Evolutionary conservation across 2,113 vertebrate genomes (phyloP).

Genomic region (Solea solea): DNA sequence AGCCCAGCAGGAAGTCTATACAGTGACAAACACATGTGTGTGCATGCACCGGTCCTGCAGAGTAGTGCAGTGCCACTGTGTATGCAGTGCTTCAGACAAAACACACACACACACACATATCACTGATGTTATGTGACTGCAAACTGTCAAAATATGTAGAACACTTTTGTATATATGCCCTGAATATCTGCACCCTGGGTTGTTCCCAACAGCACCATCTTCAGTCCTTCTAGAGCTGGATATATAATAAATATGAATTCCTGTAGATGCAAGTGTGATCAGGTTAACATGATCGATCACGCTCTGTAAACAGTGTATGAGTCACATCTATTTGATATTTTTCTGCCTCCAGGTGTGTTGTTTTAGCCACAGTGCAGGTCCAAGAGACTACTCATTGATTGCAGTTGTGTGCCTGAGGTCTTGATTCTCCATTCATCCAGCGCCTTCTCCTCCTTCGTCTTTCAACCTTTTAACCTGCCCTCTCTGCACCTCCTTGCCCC

Average conservation of each 20-base stretch:
- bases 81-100: too few species aligned
- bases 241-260: background rate
- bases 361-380: constrained; percentile 30
- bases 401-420: background rate
- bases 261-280: background rate
- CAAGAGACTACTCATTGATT: constrained; percentile 17
- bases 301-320: constrained; percentile 8
- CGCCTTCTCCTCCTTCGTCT: background rate
- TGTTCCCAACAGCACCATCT: background rate
- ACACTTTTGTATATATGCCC: background rate
- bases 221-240: background rate
- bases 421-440: constrained; percentile 4
- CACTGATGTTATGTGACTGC: too few species aligned
- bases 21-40: too few species aligned
- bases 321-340: background rate
- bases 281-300: background rate
- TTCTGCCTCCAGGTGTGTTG: constrained; percentile 21
- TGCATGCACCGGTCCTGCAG: background rate
- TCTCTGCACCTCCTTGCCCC: constrained; percentile 35
- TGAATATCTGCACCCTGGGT: background rate
- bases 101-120: background rate
- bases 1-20: too few species aligned
- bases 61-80: background rate
- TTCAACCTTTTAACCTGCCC: constrained; percentile 43
- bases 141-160: too few species aligned